Base-by-base conservation (phyloP, 1,140 invertebrate genomes). In the Zaprionus gabonicus region DNA sequence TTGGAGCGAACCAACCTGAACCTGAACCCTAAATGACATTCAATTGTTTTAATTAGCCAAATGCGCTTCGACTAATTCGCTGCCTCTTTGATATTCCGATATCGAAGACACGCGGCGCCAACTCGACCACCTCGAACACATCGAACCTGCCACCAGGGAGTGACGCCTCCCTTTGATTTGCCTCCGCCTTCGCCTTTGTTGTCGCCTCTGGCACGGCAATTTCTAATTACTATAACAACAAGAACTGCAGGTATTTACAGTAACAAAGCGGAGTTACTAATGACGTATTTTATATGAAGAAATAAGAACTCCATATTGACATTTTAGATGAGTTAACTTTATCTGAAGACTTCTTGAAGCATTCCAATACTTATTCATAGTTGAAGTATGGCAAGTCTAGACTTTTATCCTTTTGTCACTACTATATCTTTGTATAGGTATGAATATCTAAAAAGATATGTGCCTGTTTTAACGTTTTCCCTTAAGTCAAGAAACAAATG, bases 41-140 rank as follows among this genome's bases (percentile, higher is more conserved):
- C 51, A 59, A 83, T 73, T 72, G 74, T 71, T 78, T 83, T 88
- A 88, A 86, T 87, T 78, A 73, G 72, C 49, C 28, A 20, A 79
- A 71, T 69, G 58, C 60, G 31, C 49, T 31, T 23, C 17, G 28
- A 34, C 27, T 34, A 55, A 46, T 49, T 23, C 28, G 12, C 36
- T 46, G 38, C 41, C 41, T 20, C 49, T 59, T 72, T 59, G 57
- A 69, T 60, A 25, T 49, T 25, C 66, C 38, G 49, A 55, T 28
- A 25, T 31, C 15, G 25, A 41, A 10, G 25, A 56, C 53, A 15
- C 27, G 53, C 53, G 53, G 53, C 53, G 9, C 9, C 23, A 34
- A 9, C 31, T 34, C 31, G 3, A 51, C 63, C 49, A 74, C 67
- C 60, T 9, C 41, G 41, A 46, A 46, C 49, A 74, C 67, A 57